These are phyloP conservation scores for Nephila pilipes DNA, from an alignment of 1,140 invertebrate species.

Conservation along the genomic window DNA sequence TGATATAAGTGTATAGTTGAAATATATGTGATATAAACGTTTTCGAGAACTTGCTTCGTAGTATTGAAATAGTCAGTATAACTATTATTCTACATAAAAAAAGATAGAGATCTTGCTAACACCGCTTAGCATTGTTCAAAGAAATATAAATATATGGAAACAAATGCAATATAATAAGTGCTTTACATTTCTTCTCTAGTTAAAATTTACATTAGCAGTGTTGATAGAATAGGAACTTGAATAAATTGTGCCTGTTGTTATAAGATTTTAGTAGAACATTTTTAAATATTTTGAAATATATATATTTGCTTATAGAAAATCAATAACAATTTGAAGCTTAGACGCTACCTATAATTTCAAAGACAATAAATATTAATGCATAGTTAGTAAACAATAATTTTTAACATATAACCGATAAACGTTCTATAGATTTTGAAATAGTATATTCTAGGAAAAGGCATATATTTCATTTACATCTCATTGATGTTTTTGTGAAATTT, in stretches of 20 bases:
- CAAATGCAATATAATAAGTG: background rate
- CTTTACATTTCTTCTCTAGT: background rate
- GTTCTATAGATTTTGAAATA: no score
- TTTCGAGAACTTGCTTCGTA: background rate
- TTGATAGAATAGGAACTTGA: background rate
- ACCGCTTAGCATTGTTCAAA: no score
- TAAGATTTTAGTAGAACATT: background rate
- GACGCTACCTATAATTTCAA: background rate
- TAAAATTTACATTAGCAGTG: background rate
- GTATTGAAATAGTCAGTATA: background rate
- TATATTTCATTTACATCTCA: background rate
- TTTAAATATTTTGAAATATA: background rate
- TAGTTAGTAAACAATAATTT: no score
- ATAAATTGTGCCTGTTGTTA: background rate
- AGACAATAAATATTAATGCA: no score
- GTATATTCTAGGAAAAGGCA: background rate
- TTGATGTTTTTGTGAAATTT: background rate
- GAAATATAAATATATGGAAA: background rate
- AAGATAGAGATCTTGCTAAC: background rate
- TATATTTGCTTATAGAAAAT: background rate
- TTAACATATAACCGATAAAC: no score
- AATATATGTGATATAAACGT: conserved; percentile 35
- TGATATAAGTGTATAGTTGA: conserved; percentile 13
- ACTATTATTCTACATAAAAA: background rate
- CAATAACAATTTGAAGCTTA: background rate